These are phyloP conservation scores for Lordiphosa mommai DNA, from an alignment of 1,140 invertebrate species.

Conservation along the genomic window DNA sequence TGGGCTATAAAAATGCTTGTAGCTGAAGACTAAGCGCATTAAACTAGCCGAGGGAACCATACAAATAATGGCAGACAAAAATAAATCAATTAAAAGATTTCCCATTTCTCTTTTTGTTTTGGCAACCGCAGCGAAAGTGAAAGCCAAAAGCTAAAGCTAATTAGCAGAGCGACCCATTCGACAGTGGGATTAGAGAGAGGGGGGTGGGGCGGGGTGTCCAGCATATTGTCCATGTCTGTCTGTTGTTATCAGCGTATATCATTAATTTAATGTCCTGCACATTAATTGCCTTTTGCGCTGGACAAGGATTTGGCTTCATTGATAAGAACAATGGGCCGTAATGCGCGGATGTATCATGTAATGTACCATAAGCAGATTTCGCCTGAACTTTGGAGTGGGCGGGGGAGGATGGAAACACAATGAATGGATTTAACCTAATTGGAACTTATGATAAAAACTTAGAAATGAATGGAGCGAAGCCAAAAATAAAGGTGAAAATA, in stretches of 20 bases:
- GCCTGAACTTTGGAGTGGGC: not conserved
- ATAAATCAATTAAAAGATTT: conserved; percentile 75
- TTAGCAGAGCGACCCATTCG: conserved; percentile 48
- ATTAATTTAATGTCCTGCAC: conserved; percentile 70
- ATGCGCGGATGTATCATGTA: conserved; percentile 37
- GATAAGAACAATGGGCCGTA: conserved; percentile 28
- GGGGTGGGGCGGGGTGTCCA: conserved; percentile 18
- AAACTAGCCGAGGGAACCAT: conserved; percentile 42
- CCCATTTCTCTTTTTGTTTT: not conserved
- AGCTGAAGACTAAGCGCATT: conserved; percentile 52
- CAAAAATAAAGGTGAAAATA: too few relatives aligned
- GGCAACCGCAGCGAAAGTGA: conserved; percentile 29
- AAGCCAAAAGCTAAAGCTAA: conserved; percentile 55
- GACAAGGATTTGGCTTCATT: not conserved
- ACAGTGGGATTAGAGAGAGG: conserved; percentile 12
- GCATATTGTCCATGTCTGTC: conserved; percentile 39
- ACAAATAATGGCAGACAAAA: conserved; percentile 34
- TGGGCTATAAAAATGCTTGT: conserved; percentile 53
- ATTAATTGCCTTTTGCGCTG: conserved; percentile 43
- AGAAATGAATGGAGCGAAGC: too few relatives aligned
- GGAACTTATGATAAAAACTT: too few relatives aligned
- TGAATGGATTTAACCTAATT: too few relatives aligned
- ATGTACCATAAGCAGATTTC: conserved; percentile 7
- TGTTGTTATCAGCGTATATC: conserved; percentile 60
- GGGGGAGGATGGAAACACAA: not conserved